phyloP scores from a whole-genome alignment of 2,113 vertebrate species.

The Rhabdornis inornatus region DNA sequence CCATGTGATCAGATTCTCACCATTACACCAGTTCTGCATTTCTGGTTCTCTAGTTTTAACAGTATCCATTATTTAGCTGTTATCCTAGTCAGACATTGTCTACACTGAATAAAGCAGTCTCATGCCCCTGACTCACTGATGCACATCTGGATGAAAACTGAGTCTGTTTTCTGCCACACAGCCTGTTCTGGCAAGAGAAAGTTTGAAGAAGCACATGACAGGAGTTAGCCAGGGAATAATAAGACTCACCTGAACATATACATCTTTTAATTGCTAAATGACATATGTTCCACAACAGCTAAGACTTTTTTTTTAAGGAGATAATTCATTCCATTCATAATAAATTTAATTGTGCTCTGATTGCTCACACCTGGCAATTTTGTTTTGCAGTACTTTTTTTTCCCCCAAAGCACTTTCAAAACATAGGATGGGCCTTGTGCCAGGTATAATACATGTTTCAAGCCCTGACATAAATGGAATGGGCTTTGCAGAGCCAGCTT shows the following conservation, averaged over 20 bases:
- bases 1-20: neutral
- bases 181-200: neutral
- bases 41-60: neutral
- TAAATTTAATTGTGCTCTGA: constrained; percentile 38
- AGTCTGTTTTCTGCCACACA: neutral
- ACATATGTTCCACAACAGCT: constrained; percentile 18
- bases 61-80: neutral
- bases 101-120: neutral
- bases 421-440: neutral
- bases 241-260: constrained; percentile 19
- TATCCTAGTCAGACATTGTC: neutral
- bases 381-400: neutral
- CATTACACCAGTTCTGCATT: neutral
- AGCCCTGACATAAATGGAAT: neutral
- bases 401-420: neutral
- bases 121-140: neutral
- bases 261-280: constrained; percentile 13
- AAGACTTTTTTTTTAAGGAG: neutral
- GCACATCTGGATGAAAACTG: neutral
- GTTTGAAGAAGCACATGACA: neutral
- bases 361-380: constrained; percentile 41
- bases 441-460: neutral
- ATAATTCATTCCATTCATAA: constrained; percentile 28
- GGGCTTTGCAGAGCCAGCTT: neutral
- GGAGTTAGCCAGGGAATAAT: neutral